Base-by-base conservation (phyloP, 2,113 vertebrate genomes). In the Irena cyanogastra region DNA sequence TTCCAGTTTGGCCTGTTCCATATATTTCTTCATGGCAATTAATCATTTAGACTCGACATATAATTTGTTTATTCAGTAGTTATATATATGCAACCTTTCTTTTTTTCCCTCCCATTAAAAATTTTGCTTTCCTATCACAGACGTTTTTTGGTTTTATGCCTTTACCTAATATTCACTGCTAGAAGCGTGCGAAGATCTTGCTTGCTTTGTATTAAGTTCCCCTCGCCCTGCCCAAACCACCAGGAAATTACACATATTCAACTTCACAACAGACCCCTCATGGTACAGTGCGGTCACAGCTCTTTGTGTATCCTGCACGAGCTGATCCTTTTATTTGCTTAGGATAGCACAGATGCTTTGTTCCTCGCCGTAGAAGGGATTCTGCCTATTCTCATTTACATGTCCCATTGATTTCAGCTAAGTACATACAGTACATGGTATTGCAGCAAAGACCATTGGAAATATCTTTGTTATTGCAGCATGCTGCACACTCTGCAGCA, bases 261-360 rank as follows among this genome's bases (percentile, higher is more conserved):
- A 56, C 81, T 68, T 95, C 75, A 57, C 61, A 92, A 77, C 89
- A 88, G 80, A 95, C 68, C 75, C 76, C 77, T 96, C 83, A 80
- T 3, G 53, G 95, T 94, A 95, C 91, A 84, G 81, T 70, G 76
- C 26, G 9, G 96, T 87, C 94, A 95, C 87, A 96, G 95, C 84
- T 97, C 97, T 98, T 97, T 97, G 89, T 96, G 89, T 57, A 90
- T 92, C 95, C 93, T 89, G 86, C 89, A 61, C 3, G 5, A 96
- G 87, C 93, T 94, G 86, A 96, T 97, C 94, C 96, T 95, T 97
- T 97, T 96, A 97, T 97, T 98, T 97, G 97, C 96, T 96, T 97
- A 97, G 94, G 95, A 95, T 92, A 94, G 87, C 91, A 86, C 90
- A 93, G 91, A 90, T 82, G 95, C 93, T 97, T 97, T 96, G 93